A percentile compares a stretch with the other conserved stretches of the same genome.
Evolutionary conservation across 2,113 vertebrate genomes (phyloP).

Genomic region (Thryonomys swinderianus): DNA sequence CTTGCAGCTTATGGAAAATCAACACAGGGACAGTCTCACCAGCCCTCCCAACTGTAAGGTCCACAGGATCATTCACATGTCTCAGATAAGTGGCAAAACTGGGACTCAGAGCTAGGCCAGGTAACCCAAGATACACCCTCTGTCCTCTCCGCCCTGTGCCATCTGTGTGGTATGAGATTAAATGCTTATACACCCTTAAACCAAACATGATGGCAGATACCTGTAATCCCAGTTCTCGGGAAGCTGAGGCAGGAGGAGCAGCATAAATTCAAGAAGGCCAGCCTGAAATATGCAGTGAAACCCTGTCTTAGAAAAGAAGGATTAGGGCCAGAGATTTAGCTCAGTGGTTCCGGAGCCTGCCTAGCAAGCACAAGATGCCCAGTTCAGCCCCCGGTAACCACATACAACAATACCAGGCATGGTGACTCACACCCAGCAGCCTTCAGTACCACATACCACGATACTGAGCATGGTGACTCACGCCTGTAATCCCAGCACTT

Average conservation of each 20-base stretch:
- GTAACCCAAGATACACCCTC: not conserved
- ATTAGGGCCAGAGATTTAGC: too few relatives aligned
- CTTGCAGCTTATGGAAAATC: not conserved
- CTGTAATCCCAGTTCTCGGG: not conserved
- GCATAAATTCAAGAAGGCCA: not conserved
- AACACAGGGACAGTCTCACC: not conserved
- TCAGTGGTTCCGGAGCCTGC: too few relatives aligned
- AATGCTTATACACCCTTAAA: not conserved
- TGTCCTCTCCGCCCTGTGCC: not conserved
- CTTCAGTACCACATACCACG: too few relatives aligned
- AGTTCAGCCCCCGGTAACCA: too few relatives aligned
- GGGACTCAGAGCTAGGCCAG: not conserved
- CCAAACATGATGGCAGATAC: not conserved
- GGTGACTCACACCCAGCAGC: too few relatives aligned
- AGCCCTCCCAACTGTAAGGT: not conserved
- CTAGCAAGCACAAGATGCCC: too few relatives aligned
- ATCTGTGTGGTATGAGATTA: not conserved
- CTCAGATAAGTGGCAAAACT: not conserved
- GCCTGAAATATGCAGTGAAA: not conserved
- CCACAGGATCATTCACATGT: not conserved
- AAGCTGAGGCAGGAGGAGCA: not conserved
- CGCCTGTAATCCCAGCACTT: too few relatives aligned
- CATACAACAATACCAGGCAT: too few relatives aligned
- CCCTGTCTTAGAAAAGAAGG: not conserved
- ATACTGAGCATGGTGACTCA: too few relatives aligned